Conservation (phyloP, 2,797 vertebrate genomes). For the Sebastes elongatus region DNA sequence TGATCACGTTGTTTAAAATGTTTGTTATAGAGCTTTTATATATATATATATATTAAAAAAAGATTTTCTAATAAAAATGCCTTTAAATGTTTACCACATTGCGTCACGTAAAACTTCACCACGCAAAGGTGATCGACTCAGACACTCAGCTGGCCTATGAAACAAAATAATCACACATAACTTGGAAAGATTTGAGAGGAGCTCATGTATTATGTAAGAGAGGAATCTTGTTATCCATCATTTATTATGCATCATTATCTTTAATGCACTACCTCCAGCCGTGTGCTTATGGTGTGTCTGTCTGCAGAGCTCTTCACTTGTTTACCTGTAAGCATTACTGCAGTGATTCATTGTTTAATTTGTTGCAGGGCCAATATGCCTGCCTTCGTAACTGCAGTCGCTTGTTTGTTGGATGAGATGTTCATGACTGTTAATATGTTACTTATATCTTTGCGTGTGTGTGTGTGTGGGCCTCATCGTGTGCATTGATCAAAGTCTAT, state of each 20-base stretch:
- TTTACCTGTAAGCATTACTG: conserved; percentile 44
- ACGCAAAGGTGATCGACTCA: not conserved
- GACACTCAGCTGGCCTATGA: not conserved
- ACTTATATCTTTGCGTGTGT: conserved; percentile 1
- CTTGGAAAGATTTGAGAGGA: conserved; percentile 31
- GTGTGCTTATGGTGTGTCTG: conserved; percentile 19
- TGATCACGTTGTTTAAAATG: conserved; percentile 38
- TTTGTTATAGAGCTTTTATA: conserved; percentile 65
- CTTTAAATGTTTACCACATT: conserved; percentile 14
- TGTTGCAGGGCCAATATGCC: not conserved
- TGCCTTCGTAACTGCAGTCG: conserved; percentile 19
- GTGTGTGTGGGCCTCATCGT: conserved; percentile 14
- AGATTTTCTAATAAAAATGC: conserved; percentile 69
- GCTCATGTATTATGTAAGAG: conserved; percentile 66
- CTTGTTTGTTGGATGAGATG: conserved; percentile 45
- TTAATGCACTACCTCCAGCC: conserved; percentile 41
- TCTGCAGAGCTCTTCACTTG: conserved; percentile 30
- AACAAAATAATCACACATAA: conserved; percentile 6
- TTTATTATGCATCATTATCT: conserved; percentile 69
- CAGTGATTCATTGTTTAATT: conserved; percentile 32
- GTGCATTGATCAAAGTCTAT: conserved; percentile 74
- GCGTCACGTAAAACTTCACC: not conserved
- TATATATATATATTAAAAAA: not conserved
- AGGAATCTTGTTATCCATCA: conserved; percentile 33
- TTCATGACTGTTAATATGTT: conserved; percentile 58